Percentiles rank a stretch among this genome's conserved stretches.
Conservation (phyloP, 2,888 invertebrate genomes). For the Teleiodes luculella region DNA sequence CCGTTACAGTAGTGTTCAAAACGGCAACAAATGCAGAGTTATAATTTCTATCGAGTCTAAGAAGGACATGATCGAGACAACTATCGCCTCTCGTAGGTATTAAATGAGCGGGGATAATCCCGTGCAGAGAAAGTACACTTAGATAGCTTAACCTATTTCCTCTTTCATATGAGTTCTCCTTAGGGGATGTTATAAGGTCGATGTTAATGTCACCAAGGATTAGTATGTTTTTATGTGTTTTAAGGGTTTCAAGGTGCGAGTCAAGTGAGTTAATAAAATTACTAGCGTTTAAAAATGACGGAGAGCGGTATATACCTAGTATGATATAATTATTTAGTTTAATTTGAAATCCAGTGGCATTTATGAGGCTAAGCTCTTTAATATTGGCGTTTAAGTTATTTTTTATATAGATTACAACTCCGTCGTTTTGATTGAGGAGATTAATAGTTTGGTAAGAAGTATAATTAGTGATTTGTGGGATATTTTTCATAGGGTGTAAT, state of each 20-base stretch:
- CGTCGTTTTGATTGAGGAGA: slow-evolving; percentile 7
- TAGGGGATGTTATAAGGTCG: not conserved
- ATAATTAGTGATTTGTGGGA: slow-evolving; percentile 18
- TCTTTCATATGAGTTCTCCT: not conserved
- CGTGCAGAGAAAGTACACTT: not conserved
- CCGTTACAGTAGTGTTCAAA: not conserved
- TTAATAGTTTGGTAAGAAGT: slow-evolving; percentile 6
- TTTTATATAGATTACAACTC: slow-evolving; percentile 13
- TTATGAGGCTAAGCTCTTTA: slow-evolving; percentile 13
- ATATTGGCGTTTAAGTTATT: slow-evolving; percentile 6
- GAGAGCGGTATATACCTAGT: slow-evolving; percentile 19
- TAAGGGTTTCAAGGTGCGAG: not conserved
- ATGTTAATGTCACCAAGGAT: not conserved
- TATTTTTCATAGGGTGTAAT: slow-evolving; percentile 17
- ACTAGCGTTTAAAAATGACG: slow-evolving; percentile 8
- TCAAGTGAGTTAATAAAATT: slow-evolving; percentile 11
- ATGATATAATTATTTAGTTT: slow-evolving; percentile 5
- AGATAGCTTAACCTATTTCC: not conserved
- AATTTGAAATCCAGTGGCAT: slow-evolving; percentile 16
- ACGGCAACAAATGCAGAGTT: not conserved
- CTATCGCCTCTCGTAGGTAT: too few species aligned
- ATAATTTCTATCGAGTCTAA: not conserved
- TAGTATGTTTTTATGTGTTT: not conserved
- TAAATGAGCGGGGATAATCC: not conserved
- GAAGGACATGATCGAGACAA: too few species aligned